A percentile compares a stretch with the other conserved stretches of the same genome.
Conservation (phyloP, 2,113 vertebrate species). For the Erythrocebus patas region DNA sequence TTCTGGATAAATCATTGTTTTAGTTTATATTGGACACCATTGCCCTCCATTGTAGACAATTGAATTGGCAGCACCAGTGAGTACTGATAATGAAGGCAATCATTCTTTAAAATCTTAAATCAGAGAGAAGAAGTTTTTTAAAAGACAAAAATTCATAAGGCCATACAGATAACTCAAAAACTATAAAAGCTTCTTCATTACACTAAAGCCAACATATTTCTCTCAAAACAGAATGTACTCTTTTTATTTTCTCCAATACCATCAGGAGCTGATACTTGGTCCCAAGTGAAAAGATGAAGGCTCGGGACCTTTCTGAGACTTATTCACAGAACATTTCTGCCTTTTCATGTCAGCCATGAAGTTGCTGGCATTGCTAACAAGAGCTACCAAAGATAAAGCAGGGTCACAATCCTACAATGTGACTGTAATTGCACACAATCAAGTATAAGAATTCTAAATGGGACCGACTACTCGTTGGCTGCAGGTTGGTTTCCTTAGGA, state of each 20-base stretch:
- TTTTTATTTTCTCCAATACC: not conserved
- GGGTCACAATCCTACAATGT: not conserved
- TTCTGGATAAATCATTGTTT: constrained; percentile 45
- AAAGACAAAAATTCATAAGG: constrained; percentile 10
- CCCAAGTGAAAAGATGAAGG: not conserved
- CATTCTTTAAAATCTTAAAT: constrained; percentile 54
- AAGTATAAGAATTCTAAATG: not conserved
- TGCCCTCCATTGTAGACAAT: constrained; percentile 26
- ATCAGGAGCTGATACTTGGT: not conserved
- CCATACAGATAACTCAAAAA: constrained; percentile 14
- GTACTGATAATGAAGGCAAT: constrained; percentile 54
- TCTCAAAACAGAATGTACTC: not conserved
- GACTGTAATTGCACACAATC: not conserved
- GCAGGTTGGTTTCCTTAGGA: not conserved
- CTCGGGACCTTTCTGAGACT: not conserved
- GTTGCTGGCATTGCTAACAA: not conserved
- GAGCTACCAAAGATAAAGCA: not conserved
- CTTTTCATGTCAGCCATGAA: not conserved
- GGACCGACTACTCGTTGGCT: not conserved
- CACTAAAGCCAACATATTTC: not conserved
- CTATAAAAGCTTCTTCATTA: not conserved
- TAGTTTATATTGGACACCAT: not conserved
- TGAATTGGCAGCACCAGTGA: constrained; percentile 58
- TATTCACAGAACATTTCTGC: not conserved
- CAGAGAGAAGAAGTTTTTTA: not conserved